Percentiles rank a stretch among this genome's conserved stretches.
phyloP scores from a whole-genome alignment of 2,113 vertebrate genomes.

The Canis aureus region DNA sequence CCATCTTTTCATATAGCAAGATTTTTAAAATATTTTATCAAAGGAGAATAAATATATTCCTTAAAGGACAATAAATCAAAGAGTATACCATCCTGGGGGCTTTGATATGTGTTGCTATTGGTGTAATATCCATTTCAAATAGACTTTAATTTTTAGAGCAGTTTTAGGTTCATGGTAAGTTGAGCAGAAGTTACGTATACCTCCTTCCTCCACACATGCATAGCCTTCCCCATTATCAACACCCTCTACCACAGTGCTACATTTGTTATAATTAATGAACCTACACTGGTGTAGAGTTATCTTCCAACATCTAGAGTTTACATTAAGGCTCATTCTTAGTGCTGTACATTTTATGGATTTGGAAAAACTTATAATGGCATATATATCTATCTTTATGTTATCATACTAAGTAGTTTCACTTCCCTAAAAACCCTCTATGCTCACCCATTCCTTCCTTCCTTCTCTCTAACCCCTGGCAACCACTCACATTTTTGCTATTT shows the following conservation, averaged over 20 bases:
- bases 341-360: background rate
- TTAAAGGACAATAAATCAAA: background rate
- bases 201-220: background rate
- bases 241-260: background rate
- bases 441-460: background rate
- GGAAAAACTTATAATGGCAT: background rate
- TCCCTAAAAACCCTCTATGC: background rate
- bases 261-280: background rate
- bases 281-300: background rate
- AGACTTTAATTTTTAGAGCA: background rate
- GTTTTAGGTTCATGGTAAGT: background rate
- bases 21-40: background rate
- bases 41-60: conserved; percentile 1
- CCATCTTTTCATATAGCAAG: background rate
- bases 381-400: background rate
- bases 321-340: background rate
- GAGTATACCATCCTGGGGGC: background rate
- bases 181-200: background rate
- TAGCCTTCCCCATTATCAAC: background rate
- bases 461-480: background rate
- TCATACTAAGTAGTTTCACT: background rate
- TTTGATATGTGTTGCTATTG: background rate
- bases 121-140: background rate
- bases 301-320: background rate
- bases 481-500: background rate